Conservation (phyloP, 2,113 vertebrate genomes). For the Zingel zingel region DNA sequence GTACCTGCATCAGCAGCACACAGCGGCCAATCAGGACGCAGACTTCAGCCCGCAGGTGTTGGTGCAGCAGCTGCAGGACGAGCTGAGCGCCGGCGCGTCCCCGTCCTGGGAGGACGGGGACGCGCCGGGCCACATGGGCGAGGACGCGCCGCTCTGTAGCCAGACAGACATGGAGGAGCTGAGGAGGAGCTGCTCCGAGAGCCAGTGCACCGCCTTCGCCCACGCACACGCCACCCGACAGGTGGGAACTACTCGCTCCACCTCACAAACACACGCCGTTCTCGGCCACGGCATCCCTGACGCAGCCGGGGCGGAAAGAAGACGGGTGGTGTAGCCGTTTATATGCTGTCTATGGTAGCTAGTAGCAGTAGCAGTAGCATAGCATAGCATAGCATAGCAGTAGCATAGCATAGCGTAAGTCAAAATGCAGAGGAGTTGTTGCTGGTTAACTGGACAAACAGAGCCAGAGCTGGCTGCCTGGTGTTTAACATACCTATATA, state of each 20-base stretch:
- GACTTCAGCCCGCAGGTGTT: constrained; percentile 40
- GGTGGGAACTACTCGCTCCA: neutral
- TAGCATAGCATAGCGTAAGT: too few species aligned
- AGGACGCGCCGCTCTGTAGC: constrained; percentile 60
- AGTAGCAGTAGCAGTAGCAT: too few species aligned
- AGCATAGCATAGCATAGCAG: too few species aligned
- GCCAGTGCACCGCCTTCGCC: constrained; percentile 20
- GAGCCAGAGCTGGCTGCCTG: too few species aligned
- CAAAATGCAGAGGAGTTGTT: too few species aligned
- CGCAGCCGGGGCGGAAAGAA: too few species aligned
- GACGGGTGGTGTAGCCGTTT: too few species aligned
- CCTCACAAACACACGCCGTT: too few species aligned
- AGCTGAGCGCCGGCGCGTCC: constrained; percentile 27
- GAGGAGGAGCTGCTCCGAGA: constrained; percentile 64
- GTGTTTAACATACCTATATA: too few species aligned
- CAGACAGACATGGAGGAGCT: constrained; percentile 62
- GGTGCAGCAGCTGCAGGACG: constrained; percentile 46
- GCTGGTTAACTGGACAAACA: too few species aligned
- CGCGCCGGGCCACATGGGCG: constrained; percentile 35
- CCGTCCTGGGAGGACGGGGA: constrained; percentile 49
- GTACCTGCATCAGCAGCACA: constrained; percentile 7
- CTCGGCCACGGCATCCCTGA: too few species aligned
- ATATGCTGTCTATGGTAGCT: too few species aligned
- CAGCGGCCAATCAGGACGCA: constrained; percentile 2
- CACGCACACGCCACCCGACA: constrained; percentile 6